phyloP scores from a whole-genome alignment of 1,140 invertebrate species.

The Meloidogyne chitwoodi region DNA sequence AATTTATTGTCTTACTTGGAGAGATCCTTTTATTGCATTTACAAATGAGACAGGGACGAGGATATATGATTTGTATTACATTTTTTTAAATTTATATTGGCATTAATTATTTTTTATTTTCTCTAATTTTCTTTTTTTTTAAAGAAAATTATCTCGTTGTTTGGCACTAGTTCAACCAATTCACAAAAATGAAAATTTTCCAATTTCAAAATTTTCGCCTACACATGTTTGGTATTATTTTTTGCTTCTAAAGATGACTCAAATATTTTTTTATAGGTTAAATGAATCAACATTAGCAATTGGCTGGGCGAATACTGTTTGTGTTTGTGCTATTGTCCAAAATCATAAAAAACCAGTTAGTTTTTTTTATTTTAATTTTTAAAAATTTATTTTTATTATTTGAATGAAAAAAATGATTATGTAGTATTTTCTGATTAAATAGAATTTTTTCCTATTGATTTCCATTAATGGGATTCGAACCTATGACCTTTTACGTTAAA shows the following conservation, averaged over 20 bases:
- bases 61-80: conserved; percentile 48
- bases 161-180: conserved; percentile 50
- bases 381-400: neutral
- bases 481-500: too few species aligned
- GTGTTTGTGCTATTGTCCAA: conserved; percentile 21
- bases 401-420: neutral
- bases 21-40: conserved; percentile 45
- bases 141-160: conserved; percentile 32
- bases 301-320: conserved; percentile 53
- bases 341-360: neutral
- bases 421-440: neutral
- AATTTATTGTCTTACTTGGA: conserved; percentile 46
- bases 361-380: neutral
- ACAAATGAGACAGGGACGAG: conserved; percentile 56
- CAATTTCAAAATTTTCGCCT: conserved; percentile 21
- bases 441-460: neutral
- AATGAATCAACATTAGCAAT: conserved; percentile 41
- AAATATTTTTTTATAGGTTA: too few species aligned
- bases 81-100: too few species aligned
- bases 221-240: conserved; percentile 3
- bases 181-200: conserved; percentile 35
- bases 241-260: too few species aligned
- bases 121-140: neutral
- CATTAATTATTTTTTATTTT: too few species aligned
- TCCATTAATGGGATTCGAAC: too few species aligned